Evolutionary conservation across 1,140 invertebrate genomes (phyloP).

Genomic region (Popillia japonica): DNA sequence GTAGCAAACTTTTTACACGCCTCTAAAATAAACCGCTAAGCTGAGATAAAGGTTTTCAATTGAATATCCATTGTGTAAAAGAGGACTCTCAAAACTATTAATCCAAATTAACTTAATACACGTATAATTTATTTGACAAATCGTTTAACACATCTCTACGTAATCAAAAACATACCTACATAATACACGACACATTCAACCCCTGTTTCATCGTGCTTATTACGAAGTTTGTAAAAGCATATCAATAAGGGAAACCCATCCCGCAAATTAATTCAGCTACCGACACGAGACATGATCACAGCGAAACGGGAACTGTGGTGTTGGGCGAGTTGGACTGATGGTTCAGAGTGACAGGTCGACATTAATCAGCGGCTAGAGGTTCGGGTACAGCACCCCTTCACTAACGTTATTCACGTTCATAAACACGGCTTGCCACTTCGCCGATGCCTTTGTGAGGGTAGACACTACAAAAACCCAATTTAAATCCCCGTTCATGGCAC

Average conservation of each 20-base stretch:
- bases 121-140: background rate
- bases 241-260: background rate
- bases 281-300: background rate
- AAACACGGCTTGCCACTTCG: conserved; percentile 9
- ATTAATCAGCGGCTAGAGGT: background rate
- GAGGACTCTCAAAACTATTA: no score
- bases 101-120: no score
- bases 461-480: background rate
- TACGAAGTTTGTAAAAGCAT: background rate
- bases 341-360: background rate
- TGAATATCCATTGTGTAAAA: no score
- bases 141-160: background rate
- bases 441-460: background rate
- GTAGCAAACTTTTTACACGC: no score
- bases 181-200: background rate
- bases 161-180: background rate
- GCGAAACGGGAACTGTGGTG: background rate
- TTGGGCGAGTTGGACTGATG: background rate
- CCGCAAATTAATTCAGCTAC: background rate
- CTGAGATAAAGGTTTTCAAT: no score
- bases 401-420: conserved; percentile 10
- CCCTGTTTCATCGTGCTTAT: background rate
- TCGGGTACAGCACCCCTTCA: background rate
- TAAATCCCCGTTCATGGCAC: no score
- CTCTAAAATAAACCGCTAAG: no score